Conservation (phyloP, 2,888 invertebrate genomes). For the Malthinus flaveolus region DNA sequence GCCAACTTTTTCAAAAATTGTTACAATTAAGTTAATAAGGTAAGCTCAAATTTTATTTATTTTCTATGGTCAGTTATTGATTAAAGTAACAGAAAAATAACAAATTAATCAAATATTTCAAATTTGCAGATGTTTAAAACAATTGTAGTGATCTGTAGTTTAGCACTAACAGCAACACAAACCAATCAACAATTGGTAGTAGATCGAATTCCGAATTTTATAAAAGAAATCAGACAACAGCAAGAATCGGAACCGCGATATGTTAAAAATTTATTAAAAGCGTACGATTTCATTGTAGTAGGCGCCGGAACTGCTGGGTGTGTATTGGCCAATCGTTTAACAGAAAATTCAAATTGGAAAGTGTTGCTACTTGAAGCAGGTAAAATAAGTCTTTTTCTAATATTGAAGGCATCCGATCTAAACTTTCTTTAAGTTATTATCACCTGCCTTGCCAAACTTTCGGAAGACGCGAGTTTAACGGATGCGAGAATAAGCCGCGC, state of each 20-base stretch:
- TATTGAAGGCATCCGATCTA: too few species aligned
- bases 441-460: too few species aligned
- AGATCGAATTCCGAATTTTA: conserved; percentile 51
- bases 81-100: too few species aligned
- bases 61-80: too few species aligned
- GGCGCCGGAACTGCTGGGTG: conserved; percentile 84
- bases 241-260: conserved; percentile 59
- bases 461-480: too few species aligned
- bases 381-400: too few species aligned
- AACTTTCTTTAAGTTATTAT: neutral
- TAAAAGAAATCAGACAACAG: conserved; percentile 60
- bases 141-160: neutral
- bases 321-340: conserved; percentile 71
- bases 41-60: too few species aligned
- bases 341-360: conserved; percentile 70
- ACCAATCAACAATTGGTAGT: conserved; percentile 4
- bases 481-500: too few species aligned
- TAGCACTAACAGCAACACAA: neutral
- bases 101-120: too few species aligned
- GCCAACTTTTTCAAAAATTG: too few species aligned
- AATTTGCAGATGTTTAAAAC: too few species aligned
- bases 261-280: conserved; percentile 55
- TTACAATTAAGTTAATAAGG: too few species aligned
- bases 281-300: conserved; percentile 77
- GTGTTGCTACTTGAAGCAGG: conserved; percentile 77